Evolutionary conservation across 2,888 invertebrate species (phyloP).

Genomic region (Hydroisotoma schaefferi): DNA sequence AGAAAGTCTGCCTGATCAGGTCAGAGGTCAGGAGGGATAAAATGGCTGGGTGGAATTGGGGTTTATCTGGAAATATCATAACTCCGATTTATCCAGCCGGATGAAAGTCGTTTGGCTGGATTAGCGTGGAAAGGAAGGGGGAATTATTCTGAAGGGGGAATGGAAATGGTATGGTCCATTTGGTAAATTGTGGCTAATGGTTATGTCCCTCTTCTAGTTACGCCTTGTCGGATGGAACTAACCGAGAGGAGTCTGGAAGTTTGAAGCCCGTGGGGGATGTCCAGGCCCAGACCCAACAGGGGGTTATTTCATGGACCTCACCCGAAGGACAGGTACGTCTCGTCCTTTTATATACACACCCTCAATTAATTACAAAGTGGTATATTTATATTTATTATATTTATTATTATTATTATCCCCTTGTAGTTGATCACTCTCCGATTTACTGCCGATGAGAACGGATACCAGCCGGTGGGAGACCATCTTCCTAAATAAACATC

Average conservation of each 20-base stretch:
- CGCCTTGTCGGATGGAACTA: constrained; percentile 42
- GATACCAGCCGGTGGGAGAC: constrained; percentile 37
- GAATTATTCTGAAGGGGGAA: too few relatives aligned
- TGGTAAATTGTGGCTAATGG: too few relatives aligned
- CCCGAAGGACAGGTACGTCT: constrained; percentile 39
- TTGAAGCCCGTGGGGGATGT: constrained; percentile 36
- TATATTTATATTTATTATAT: constrained; percentile 1
- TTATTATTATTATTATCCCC: neutral
- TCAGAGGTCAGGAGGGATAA: too few relatives aligned
- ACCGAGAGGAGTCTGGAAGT: constrained; percentile 36
- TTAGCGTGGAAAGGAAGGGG: too few relatives aligned
- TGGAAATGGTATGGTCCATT: too few relatives aligned
- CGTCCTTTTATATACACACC: neutral
- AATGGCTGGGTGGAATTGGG: too few relatives aligned
- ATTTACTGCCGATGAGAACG: constrained; percentile 45
- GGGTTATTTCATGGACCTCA: constrained; percentile 40
- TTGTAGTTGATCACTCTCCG: constrained; percentile 33
- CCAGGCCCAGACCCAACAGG: constrained; percentile 33
- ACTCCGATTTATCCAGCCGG: too few relatives aligned
- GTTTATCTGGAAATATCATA: too few relatives aligned
- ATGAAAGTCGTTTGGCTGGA: too few relatives aligned
- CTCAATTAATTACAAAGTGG: neutral
- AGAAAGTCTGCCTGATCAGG: too few relatives aligned
- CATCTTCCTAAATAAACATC: constrained; percentile 37
- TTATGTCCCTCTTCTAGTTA: too few relatives aligned